Evolutionary conservation across 1,140 invertebrate genomes (phyloP).

Genomic region (Conus ventricosus): DNA sequence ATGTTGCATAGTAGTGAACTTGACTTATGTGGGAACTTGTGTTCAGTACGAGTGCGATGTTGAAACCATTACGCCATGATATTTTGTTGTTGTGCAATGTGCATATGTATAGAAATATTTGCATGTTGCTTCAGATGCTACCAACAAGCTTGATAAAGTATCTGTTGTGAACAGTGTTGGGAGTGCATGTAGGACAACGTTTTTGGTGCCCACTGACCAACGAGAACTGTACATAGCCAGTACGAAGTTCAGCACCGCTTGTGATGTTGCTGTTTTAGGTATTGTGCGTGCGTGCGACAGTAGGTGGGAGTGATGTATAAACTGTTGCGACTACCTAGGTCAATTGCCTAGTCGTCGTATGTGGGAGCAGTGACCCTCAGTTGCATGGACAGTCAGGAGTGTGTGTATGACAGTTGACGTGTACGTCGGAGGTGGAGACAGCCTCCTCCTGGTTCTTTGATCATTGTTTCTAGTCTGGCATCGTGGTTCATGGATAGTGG

Average conservation of each 20-base stretch:
- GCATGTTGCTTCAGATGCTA: too few species aligned
- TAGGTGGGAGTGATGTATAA: too few species aligned
- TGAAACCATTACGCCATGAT: too few species aligned
- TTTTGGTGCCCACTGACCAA: not conserved
- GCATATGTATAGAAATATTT: too few species aligned
- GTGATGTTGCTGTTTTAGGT: not conserved
- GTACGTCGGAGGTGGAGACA: not conserved
- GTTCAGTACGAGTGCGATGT: too few species aligned
- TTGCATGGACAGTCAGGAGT: too few species aligned
- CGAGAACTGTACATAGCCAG: not conserved
- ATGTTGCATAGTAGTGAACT: not conserved
- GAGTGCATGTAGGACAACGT: not conserved
- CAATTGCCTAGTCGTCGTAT: too few species aligned
- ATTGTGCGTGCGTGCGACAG: not conserved
- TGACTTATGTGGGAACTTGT: too few species aligned
- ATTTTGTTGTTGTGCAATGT: too few species aligned
- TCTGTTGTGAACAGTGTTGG: not conserved
- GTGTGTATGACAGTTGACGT: not conserved
- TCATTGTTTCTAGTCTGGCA: not conserved
- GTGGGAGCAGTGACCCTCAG: too few species aligned
- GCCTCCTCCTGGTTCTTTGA: not conserved
- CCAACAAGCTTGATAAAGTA: not conserved
- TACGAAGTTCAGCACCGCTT: not conserved
- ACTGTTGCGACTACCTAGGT: too few species aligned
- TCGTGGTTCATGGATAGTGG: not conserved